phyloP scores from a whole-genome alignment of 2,113 vertebrate genomes.

The Ptilonorhynchus violaceus region DNA sequence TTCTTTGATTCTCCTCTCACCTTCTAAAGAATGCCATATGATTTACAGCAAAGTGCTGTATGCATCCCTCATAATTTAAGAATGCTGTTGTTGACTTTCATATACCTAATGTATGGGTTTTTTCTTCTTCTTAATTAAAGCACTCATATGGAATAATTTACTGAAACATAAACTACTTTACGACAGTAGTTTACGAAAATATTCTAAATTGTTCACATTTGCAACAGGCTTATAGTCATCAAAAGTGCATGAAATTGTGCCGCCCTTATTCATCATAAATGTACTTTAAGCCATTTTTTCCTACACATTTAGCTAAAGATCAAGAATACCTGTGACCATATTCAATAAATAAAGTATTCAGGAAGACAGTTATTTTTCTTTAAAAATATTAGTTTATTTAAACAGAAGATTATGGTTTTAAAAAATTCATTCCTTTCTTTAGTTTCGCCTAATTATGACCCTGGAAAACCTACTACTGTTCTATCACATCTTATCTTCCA shows the following conservation, averaged over 20 bases:
- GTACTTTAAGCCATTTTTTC: background rate
- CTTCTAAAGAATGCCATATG: background rate
- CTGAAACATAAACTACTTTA: background rate
- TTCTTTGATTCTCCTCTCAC: background rate
- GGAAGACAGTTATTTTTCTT: background rate
- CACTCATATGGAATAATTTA: background rate
- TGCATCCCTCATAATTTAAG: background rate
- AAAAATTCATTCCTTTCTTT: background rate
- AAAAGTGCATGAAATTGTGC: background rate
- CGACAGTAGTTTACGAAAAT: background rate
- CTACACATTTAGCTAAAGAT: background rate
- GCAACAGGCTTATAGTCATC: background rate
- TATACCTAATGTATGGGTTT: fast-evolving
- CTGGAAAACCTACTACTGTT: background rate
- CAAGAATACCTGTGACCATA: background rate
- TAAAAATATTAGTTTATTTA: background rate
- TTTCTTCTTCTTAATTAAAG: background rate
- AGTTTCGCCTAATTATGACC: background rate
- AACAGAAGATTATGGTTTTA: background rate
- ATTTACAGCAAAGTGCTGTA: background rate
- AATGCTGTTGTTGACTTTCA: background rate
- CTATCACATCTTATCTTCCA: background rate
- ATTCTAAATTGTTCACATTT: background rate
- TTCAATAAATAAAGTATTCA: background rate
- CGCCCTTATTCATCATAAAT: background rate